These are phyloP conservation scores for Nycticorax nycticorax DNA, from an alignment of 2,113 vertebrate genomes.

Conservation along the genomic window DNA sequence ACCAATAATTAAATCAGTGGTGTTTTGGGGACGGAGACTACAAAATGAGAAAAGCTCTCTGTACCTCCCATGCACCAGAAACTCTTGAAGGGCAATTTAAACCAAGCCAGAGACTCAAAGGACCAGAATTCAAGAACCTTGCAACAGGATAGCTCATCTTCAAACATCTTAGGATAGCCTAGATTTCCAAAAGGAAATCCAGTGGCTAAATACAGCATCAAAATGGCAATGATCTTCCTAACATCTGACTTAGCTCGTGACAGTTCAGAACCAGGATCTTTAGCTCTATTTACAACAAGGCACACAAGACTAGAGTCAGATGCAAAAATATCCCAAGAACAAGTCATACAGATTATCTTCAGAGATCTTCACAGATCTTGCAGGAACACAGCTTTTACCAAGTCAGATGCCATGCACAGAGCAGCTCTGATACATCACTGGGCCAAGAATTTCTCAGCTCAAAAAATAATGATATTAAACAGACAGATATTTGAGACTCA, in stretches of 20 bases:
- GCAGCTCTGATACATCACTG: neutral
- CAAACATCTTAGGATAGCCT: neutral
- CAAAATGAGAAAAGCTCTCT: neutral
- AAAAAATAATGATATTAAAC: neutral
- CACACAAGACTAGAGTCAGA: neutral
- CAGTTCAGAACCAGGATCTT: neutral
- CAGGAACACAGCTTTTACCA: neutral
- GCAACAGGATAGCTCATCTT: neutral
- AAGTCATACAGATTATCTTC: neutral
- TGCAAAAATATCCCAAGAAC: neutral
- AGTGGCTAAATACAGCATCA: neutral
- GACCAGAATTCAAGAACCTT: neutral
- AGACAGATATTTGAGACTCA: neutral
- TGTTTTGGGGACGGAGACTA: neutral
- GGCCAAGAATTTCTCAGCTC: neutral
- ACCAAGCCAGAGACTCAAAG: neutral
- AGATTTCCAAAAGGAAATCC: neutral
- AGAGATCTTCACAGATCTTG: neutral
- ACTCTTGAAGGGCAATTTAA: neutral
- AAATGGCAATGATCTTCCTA: neutral
- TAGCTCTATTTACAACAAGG: neutral
- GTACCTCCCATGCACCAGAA: neutral
- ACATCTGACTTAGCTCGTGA: neutral
- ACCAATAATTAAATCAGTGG: neutral
- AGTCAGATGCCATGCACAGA: neutral